Conservation (phyloP, 2,113 vertebrate species). For the Ameiurus melas region DNA sequence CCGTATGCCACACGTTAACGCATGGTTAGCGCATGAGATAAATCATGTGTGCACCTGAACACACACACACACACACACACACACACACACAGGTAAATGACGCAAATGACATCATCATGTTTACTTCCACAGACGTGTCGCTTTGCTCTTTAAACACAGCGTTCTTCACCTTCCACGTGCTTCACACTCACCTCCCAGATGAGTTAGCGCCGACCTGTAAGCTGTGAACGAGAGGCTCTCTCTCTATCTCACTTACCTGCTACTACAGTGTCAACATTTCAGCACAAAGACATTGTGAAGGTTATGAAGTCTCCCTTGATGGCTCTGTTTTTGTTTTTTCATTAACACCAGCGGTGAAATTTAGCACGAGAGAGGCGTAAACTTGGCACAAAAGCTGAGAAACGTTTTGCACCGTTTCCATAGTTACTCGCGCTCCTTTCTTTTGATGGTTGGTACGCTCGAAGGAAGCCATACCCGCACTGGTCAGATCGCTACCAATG, state of each 20-base stretch:
- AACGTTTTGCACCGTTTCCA: not conserved
- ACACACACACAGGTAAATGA: not conserved
- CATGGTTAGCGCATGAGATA: not conserved
- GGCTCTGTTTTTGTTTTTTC: not conserved
- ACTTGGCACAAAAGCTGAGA: not conserved
- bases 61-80: not conserved
- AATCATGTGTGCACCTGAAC: conserved; percentile 3
- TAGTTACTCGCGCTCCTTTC: not conserved
- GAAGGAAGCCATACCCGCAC: not conserved
- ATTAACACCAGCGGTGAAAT: not conserved
- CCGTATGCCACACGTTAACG: not conserved
- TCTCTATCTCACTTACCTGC: not conserved
- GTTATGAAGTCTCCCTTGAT: not conserved
- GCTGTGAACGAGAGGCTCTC: conserved; percentile 20
- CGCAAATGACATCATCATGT: not conserved
- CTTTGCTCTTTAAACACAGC: not conserved
- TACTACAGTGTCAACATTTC: conserved; percentile 28
- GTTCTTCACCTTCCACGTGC: not conserved
- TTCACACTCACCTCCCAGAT: conserved; percentile 13
- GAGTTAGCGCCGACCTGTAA: conserved; percentile 15
- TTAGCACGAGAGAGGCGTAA: not conserved
- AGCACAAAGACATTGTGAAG: not conserved
- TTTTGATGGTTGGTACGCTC: not conserved
- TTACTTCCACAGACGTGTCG: not conserved
- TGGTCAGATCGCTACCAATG: not conserved